Evolutionary conservation across 2,797 vertebrate species (phyloP), one percentile per base, ranked within the genome.

Genomic region (Cyprinodon diabolis): DNA sequence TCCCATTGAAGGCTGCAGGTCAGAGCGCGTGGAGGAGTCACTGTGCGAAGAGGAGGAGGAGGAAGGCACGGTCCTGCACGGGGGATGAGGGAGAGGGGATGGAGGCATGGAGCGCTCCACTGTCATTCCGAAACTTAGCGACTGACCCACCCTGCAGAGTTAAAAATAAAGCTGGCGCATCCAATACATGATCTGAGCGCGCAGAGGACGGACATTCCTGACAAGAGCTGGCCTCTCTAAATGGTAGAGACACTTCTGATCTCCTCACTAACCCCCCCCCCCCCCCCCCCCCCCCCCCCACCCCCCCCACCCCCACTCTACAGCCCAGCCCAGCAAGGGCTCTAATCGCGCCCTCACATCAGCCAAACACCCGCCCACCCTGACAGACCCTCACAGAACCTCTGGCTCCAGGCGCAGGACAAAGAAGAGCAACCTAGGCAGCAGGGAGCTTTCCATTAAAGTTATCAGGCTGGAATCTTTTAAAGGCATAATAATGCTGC

Each of bases 91-190:
- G 88, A 84, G 69, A 81, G 88, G 88, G 90, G 77, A 75, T 75
- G 83, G 45, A 82, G 83, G 82, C 83, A 82, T 83, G 79, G 85
- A 74, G 78, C 86, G 82, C 84, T 87, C 84, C 87, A 77, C 84
- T 87, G 81, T 94, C 93, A 93, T 94, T 92, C 92, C 92, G 79
- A 91, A 74, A 92, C 89, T 86, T 86, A 79, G 86, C 52, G 78
- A 81, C 65, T 84, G 93, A 92, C 94, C 94, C 95, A 88, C 94
- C 94, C 94, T 76, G 88, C 76, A 68, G 90, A 89, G 93, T 94
- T 95, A 95, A 95, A 95, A 96, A 95, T 95, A 95, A 95, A 90
- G 89, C 71, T 77, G 86, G 89, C 76, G 86, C 90, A 91, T 89
- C 84, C 82, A 90, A 92, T 87, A 75, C 89, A 84, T 90, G 89